phyloP scores from a whole-genome alignment of 2,888 invertebrate species.

The Candidula unifasciata region DNA sequence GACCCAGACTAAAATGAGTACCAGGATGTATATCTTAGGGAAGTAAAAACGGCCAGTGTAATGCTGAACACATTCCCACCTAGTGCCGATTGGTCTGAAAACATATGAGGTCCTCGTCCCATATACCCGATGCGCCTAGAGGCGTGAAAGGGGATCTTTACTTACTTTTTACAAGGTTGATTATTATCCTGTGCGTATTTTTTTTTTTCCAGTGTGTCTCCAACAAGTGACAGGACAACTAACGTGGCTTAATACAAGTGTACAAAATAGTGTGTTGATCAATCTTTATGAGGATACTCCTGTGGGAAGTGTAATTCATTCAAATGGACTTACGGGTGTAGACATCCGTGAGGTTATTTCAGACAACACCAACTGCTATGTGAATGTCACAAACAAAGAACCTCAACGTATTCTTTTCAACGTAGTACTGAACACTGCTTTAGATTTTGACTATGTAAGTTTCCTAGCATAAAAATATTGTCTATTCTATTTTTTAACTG shows the following conservation, averaged over 20 bases:
- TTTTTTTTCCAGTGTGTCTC: background rate
- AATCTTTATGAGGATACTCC: background rate
- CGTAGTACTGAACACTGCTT: background rate
- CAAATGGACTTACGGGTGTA: background rate
- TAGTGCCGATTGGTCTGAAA: too few species aligned
- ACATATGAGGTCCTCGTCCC: too few species aligned
- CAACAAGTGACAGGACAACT: background rate
- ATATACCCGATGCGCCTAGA: too few species aligned
- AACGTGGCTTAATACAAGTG: background rate
- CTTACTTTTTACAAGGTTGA: too few species aligned
- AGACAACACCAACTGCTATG: background rate
- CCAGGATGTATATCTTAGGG: too few species aligned
- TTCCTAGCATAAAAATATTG: background rate
- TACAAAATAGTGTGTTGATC: too few species aligned
- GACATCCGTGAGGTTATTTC: background rate
- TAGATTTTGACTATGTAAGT: slow-evolving; percentile 11
- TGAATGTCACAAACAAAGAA: background rate
- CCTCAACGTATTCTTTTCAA: background rate
- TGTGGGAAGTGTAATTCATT: background rate
- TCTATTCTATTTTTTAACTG: background rate
- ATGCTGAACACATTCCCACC: too few species aligned
- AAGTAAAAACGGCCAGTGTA: too few species aligned
- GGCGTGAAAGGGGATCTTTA: too few species aligned
- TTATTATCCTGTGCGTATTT: too few species aligned
- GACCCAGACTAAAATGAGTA: too few species aligned